These are phyloP conservation scores for Alfaro cultratus DNA, from an alignment of 2,797 vertebrate species.

Conservation along the genomic window DNA sequence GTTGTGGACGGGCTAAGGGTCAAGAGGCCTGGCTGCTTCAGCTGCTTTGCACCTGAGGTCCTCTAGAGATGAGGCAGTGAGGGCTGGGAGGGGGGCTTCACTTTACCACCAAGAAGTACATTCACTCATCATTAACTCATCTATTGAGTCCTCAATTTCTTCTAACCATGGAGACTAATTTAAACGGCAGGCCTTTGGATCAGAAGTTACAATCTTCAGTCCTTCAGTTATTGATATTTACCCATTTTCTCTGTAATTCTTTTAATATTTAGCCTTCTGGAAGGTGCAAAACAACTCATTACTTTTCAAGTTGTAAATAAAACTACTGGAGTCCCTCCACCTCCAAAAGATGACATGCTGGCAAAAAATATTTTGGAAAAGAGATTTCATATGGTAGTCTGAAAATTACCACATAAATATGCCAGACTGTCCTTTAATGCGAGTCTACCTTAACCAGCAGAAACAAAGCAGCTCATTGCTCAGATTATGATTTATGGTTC, in stretches of 20 bases:
- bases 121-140: constrained; percentile 59
- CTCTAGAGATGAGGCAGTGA: constrained; percentile 8
- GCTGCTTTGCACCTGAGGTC: constrained; percentile 80
- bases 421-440: not conserved
- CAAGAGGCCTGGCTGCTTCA: constrained; percentile 70
- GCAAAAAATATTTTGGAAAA: not conserved
- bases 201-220: not conserved
- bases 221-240: not conserved
- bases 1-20: constrained; percentile 74
- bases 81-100: constrained; percentile 1
- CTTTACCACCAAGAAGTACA: constrained; percentile 44
- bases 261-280: not conserved
- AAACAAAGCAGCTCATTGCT: constrained; percentile 1
- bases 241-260: not conserved
- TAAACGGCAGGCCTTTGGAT: not conserved
- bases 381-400: not conserved
- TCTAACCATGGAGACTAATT: constrained; percentile 10
- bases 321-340: not conserved
- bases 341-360: not conserved
- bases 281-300: not conserved
- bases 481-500: constrained; percentile 44
- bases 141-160: constrained; percentile 53
- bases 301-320: not conserved
- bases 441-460: not conserved
- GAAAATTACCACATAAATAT: not conserved